A percentile compares a stretch with the other conserved stretches of the same genome.
These are phyloP conservation scores for Tiliqua scincoides DNA, from an alignment of 2,113 vertebrate species.

Conservation along the genomic window DNA sequence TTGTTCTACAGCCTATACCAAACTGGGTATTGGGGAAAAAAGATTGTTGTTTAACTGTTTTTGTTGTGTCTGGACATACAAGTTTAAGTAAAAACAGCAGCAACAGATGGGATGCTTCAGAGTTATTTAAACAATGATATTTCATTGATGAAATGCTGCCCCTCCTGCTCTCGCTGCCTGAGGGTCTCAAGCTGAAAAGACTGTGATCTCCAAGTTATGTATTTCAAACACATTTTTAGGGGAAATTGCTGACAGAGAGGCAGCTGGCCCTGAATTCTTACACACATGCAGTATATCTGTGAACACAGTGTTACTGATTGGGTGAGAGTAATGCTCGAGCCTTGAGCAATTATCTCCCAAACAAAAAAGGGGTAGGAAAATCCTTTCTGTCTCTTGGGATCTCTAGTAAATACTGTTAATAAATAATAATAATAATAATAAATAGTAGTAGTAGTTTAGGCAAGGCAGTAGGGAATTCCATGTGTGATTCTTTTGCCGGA, in stretches of 20 bases:
- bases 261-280: neutral
- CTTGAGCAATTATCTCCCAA: neutral
- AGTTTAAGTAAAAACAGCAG: conserved; percentile 27
- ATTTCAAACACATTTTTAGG: conserved; percentile 25
- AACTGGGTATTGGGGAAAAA: neutral
- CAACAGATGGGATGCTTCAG: conserved; percentile 30
- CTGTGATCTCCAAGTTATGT: conserved; percentile 9
- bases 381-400: neutral
- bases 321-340: neutral
- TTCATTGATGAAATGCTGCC: conserved; percentile 1
- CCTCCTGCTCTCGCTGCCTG: conserved; percentile 3
- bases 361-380: neutral
- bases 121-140: conserved; percentile 33
- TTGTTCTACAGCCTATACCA: neutral
- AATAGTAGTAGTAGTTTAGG: no score
- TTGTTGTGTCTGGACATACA: conserved; percentile 28
- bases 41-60: neutral
- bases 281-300: neutral
- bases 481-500: neutral
- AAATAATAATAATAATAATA: no score
- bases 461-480: rapidly evolving
- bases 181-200: conserved; percentile 28
- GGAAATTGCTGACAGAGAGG: conserved; percentile 14
- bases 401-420: no score
- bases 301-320: neutral